Percentiles rank a stretch among this genome's conserved stretches.
Evolutionary conservation across 2,888 invertebrate genomes (phyloP).

Genomic region (Rapana venosa): DNA sequence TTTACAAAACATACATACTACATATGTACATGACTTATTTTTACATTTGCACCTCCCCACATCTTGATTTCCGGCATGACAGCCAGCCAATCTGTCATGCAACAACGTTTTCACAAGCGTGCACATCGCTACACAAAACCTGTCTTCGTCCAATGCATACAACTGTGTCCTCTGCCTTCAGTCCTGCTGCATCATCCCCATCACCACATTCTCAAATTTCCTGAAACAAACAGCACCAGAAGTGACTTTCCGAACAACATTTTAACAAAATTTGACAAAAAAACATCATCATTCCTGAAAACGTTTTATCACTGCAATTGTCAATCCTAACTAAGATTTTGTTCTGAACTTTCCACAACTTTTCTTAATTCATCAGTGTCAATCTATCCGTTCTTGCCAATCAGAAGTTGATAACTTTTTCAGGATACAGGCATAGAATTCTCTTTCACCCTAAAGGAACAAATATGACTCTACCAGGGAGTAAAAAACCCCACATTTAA

Average conservation of each 20-base stretch:
- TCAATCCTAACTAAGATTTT: conserved; percentile 36
- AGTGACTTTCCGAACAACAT: neutral
- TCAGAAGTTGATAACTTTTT: no score
- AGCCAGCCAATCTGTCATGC: neutral
- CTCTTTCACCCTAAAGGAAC: no score
- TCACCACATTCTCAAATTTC: conserved; percentile 75
- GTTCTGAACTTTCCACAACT: no score
- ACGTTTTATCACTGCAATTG: conserved; percentile 46
- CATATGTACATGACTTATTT: neutral
- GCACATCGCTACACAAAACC: neutral
- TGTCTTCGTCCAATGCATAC: neutral
- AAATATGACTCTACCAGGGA: neutral
- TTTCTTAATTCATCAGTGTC: no score
- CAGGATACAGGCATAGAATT: no score
- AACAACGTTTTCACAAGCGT: neutral
- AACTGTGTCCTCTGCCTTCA: conserved; percentile 23
- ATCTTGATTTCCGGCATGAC: neutral
- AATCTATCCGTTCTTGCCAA: no score
- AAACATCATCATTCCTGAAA: neutral
- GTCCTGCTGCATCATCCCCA: conserved; percentile 73
- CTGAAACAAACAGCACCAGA: conserved; percentile 63
- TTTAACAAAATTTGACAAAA: neutral
- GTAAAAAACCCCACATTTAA: neutral
- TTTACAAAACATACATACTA: neutral
- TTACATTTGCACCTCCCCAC: neutral